Evolutionary conservation across 2,888 invertebrate genomes (phyloP), one percentile per base, ranked within the genome.

Genomic region (Zonitis immaculata): DNA sequence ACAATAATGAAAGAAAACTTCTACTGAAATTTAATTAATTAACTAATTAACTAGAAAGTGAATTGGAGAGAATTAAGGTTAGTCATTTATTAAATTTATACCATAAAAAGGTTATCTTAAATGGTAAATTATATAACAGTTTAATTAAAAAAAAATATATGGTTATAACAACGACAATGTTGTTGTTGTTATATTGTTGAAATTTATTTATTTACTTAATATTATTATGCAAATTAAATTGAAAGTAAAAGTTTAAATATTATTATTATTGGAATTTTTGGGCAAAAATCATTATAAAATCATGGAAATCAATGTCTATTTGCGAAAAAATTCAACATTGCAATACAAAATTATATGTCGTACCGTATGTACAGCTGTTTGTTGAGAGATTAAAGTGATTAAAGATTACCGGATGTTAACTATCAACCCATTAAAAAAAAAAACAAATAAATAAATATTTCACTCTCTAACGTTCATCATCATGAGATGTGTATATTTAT

Each of bases 331-430:
- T 22, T 22, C 22, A 22, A n/a, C n/a, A n/a, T n/a, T n/a, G n/a
- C n/a, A 22, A 22, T 4, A 30, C 32, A 7, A n/a, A 14, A 32
- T 32, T 14, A 32, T 35, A 35, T 35, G 11, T n/a, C n/a, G n/a
- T 8, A 35, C 18, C 6, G 35, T 44, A 22, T 44, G 22, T 46
- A 42, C 51, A 51, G 51, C 51, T 51, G 51, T 46, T n/a, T 51
- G 46, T 27, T 39, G 35, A 4, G 39, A 35, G 50, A 50, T 45
- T n/a, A 50, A 46, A 51, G 42, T 46, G 51, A 51, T 51, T 45
- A 51, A 46, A 46, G 45, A 51, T 51, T 46, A 39, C 51, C 51
- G 51, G 51, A 51, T 51, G 51, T 46, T 42, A 42, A 46, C 46
- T 39, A 51, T 51, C 51, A 51, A 51, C 22, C 42, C 39, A 35